Base-by-base conservation (phyloP, 2,113 vertebrate species). In the Baryphthengus martii region DNA sequence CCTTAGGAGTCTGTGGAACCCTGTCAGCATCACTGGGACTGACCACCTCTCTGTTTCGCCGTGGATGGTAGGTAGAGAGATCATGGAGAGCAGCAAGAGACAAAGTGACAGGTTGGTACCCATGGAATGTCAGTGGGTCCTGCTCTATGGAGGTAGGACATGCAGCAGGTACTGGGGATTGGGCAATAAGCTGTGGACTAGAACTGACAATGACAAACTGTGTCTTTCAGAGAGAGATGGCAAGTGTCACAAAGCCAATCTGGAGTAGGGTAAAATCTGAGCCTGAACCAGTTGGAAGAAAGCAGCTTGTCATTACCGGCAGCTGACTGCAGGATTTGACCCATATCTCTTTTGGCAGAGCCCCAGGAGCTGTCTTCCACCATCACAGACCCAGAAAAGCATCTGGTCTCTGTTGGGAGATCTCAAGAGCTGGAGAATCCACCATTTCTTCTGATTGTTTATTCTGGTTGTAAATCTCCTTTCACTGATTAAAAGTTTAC, bases 381-480 rank as follows among this genome's bases (percentile, higher is more conserved):
- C 8, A 13, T 1, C 2, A 1, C 13, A 85, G 40, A 90, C 17
- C 13, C 59, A 50, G 37, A 83, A 92, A 84, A 70, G 2, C 42
- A 63, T 35, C 63, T 88, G 55, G 20, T 59, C n/a, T 70, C 33
- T 73, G 5, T 35, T 5, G 2, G 24, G 47, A 88, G 31, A 45
- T 70, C 45, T 79, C 37, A 70, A 45, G 53, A 85, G 15, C 37
- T 62, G 23, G 59, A 86, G 47, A 86, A 88, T 10, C 4, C 42
- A 77, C 26, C 39, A 59, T 66, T 92, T 86, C n/a, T 77, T 88
- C 53, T 83, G 11, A 31, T 78, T 74, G 31, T 72, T 93, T 90
- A 37, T 84, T 92, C 79, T 75, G 29, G 25, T 55, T 62, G 23
- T 63, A 84, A 78, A 75, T 72, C 70, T 86, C 15, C 52, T 86